Evolutionary conservation across 2,797 vertebrate species (phyloP).

Genomic region (Nyctalus aviator): DNA sequence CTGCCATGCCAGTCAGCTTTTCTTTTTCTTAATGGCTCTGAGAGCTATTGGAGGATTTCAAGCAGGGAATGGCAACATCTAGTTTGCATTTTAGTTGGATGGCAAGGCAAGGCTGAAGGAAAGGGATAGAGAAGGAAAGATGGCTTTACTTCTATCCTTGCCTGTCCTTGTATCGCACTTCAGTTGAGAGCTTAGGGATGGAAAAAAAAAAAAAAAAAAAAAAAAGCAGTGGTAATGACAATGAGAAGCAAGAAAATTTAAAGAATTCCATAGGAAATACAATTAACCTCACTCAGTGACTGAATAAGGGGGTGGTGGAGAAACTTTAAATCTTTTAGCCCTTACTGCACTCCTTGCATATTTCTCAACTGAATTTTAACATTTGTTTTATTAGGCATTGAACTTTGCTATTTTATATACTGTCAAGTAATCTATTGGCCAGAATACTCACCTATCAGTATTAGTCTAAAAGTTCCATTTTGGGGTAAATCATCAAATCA

Average conservation of each 20-base stretch:
- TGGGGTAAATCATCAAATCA: neutral
- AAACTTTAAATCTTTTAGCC: neutral
- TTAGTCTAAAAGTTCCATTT: neutral
- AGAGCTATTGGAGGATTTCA: neutral
- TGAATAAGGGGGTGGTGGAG: neutral
- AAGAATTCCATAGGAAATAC: neutral
- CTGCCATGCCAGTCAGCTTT: neutral
- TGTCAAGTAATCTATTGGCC: neutral
- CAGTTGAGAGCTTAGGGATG: neutral
- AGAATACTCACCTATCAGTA: neutral
- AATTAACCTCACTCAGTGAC: neutral
- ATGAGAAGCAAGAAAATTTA: neutral
- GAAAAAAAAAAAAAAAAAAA: slow-evolving; percentile 31
- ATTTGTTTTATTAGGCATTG: neutral
- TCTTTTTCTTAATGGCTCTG: neutral
- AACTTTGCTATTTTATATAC: neutral
- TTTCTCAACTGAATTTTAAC: neutral
- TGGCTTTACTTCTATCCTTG: neutral
- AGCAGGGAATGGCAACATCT: neutral
- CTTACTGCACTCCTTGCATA: neutral
- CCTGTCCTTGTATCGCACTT: neutral
- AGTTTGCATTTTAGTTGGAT: neutral
- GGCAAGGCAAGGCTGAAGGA: neutral
- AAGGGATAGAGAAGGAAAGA: neutral
- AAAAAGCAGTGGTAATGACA: neutral